Conservation (phyloP, 2,797 vertebrate genomes). For the Sebastolobus altivelis region DNA sequence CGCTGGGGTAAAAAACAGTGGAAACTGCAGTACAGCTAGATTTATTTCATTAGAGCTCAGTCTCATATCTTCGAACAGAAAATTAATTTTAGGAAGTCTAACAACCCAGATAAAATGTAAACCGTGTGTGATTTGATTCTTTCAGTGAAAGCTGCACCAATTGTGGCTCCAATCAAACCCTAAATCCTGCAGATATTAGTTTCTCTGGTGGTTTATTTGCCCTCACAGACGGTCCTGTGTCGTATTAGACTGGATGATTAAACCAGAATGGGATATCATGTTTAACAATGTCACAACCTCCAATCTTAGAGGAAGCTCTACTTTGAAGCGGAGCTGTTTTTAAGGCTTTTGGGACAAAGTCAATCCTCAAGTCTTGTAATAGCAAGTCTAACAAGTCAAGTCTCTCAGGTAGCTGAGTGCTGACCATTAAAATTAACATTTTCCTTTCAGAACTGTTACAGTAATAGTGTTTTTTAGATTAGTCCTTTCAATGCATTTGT, state of each 20-base stretch:
- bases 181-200: constrained; percentile 33
- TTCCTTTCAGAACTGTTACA: neutral
- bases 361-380: neutral
- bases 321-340: neutral
- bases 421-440: neutral
- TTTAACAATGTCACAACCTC: constrained; percentile 8
- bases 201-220: neutral
- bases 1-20: constrained; percentile 22
- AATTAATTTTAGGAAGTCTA: constrained; percentile 17
- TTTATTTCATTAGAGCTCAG: constrained; percentile 59
- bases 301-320: neutral
- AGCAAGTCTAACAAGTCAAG: neutral
- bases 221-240: neutral
- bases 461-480: neutral
- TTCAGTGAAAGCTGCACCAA: constrained; percentile 9
- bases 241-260: constrained; percentile 7
- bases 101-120: constrained; percentile 40
- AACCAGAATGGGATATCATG: neutral
- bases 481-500: neutral
- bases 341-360: neutral
- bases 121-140: constrained; percentile 37
- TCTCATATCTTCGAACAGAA: constrained; percentile 31
- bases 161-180: constrained; percentile 20
- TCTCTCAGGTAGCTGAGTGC: neutral
- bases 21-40: constrained; percentile 43